A percentile compares a stretch with the other conserved stretches of the same genome.
These are phyloP conservation scores for Heliconius erato DNA, from an alignment of 2,888 invertebrate genomes.

Conservation along the genomic window DNA sequence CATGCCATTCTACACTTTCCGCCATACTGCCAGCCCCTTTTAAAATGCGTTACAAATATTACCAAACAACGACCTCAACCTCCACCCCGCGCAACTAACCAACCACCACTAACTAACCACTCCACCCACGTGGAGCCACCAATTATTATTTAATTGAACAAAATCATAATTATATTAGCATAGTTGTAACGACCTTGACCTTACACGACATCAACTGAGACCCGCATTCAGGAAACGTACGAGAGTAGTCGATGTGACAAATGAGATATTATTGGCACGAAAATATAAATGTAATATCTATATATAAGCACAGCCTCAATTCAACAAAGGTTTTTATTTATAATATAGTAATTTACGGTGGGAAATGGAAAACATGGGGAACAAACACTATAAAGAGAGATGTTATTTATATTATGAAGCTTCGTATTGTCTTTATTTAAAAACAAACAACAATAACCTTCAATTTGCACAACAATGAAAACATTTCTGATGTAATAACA, in stretches of 20 bases:
- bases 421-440: background rate
- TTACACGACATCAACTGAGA: background rate
- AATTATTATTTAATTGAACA: constrained; percentile 23
- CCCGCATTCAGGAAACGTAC: background rate
- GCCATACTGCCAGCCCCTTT: background rate
- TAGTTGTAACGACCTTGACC: background rate
- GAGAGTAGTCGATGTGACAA: too few relatives aligned
- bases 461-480: background rate
- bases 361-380: too few relatives aligned
- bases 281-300: background rate
- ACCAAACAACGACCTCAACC: background rate
- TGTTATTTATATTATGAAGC: too few relatives aligned
- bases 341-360: too few relatives aligned
- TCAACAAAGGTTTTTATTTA: too few relatives aligned
- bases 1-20: background rate
- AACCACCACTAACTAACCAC: background rate
- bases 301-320: too few relatives aligned
- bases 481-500: background rate
- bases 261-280: background rate
- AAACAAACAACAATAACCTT: background rate
- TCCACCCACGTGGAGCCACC: background rate
- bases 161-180: background rate
- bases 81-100: background rate
- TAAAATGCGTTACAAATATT: background rate
- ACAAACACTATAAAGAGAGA: too few relatives aligned